These are phyloP conservation scores for Dendrocincla fuliginosa DNA, from an alignment of 2,797 vertebrate genomes.

Conservation along the genomic window DNA sequence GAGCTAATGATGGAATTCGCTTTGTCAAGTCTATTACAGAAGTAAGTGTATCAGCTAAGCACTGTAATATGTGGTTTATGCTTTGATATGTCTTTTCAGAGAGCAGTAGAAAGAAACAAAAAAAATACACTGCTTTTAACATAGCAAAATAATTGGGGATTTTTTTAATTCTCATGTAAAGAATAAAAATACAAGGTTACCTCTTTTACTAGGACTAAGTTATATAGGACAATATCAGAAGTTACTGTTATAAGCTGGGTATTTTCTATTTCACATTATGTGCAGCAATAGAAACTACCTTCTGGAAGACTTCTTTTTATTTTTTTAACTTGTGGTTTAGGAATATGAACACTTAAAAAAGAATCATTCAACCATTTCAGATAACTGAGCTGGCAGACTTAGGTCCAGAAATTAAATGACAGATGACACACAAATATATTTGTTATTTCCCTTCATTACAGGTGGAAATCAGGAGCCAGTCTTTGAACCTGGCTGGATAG, in stretches of 20 bases:
- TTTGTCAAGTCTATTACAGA: slow-evolving; percentile 92
- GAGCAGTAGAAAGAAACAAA: neutral
- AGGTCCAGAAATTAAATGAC: neutral
- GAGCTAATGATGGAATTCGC: slow-evolving; percentile 91
- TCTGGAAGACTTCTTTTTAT: neutral
- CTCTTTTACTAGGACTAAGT: neutral
- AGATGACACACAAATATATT: neutral
- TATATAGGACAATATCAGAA: neutral
- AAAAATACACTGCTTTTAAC: neutral
- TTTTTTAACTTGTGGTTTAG: neutral
- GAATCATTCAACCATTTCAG: neutral
- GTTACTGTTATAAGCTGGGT: neutral
- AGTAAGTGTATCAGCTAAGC: slow-evolving; percentile 69
- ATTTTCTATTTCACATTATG: neutral
- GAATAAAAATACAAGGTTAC: neutral
- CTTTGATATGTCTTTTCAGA: neutral
- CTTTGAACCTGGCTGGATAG: neutral
- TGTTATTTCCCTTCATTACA: neutral
- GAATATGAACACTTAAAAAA: neutral
- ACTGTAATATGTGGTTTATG: neutral
- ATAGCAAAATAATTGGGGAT: neutral
- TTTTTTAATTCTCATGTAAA: neutral
- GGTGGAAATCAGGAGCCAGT: neutral
- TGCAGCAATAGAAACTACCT: neutral
- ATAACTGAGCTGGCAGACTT: neutral